Percentiles rank a stretch among this genome's conserved stretches.
These are phyloP conservation scores for Alcedo quadribrachys DNA, from an alignment of 2,797 vertebrate species.

Conservation along the genomic window DNA sequence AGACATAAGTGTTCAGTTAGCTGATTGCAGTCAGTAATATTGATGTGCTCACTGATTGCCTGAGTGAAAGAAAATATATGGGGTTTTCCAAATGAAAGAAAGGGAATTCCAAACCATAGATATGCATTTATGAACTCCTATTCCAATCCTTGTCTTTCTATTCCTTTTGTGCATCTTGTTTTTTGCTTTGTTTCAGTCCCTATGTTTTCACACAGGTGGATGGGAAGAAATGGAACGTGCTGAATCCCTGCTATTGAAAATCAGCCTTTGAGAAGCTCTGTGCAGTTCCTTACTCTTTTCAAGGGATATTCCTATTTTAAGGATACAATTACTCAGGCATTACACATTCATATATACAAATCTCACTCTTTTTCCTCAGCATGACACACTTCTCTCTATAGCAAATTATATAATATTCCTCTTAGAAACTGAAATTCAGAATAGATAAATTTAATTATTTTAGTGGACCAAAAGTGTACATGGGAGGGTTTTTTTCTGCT, in stretches of 20 bases:
- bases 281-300: not conserved
- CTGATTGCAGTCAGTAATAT: not conserved
- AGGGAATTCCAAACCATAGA: not conserved
- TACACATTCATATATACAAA: not conserved
- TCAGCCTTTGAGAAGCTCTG: not conserved
- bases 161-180: not conserved
- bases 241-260: not conserved
- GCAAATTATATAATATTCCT: not conserved
- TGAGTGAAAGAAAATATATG: not conserved
- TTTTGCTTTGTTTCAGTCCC: not conserved
- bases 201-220: not conserved
- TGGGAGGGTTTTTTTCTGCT: conserved; percentile 7
- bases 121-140: not conserved
- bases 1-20: not conserved
- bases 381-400: not conserved
- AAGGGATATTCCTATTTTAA: not conserved
- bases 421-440: conserved; percentile 3
- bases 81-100: not conserved
- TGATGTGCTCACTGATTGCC: not conserved
- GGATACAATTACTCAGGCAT: not conserved
- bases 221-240: not conserved
- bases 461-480: not conserved
- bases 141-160: not conserved
- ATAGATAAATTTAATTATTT: conserved; percentile 9
- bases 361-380: not conserved